These are phyloP conservation scores for Pharmacophagus antenor DNA, from an alignment of 2,888 invertebrate genomes.

Conservation along the genomic window DNA sequence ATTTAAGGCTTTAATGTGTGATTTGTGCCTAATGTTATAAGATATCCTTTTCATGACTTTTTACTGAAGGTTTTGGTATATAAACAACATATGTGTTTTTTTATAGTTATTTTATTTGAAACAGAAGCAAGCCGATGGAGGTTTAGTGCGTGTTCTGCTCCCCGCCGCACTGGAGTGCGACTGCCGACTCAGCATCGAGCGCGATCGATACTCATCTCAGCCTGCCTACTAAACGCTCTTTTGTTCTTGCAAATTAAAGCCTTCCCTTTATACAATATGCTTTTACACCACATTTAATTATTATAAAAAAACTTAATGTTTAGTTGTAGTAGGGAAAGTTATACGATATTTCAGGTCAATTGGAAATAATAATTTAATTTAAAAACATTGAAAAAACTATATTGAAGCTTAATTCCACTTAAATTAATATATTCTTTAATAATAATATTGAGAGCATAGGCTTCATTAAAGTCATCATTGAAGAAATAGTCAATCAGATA, in stretches of 20 bases:
- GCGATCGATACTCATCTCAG: slow-evolving; percentile 68
- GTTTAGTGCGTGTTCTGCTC: slow-evolving; percentile 36
- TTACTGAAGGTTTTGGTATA: background rate
- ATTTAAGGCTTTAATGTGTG: no score
- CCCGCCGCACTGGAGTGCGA: slow-evolving; percentile 39
- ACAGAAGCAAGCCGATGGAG: slow-evolving; percentile 26
- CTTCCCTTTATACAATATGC: slow-evolving; percentile 28
- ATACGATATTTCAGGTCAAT: background rate
- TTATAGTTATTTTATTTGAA: slow-evolving; percentile 21
- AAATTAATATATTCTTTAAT: no score
- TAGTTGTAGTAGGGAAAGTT: background rate
- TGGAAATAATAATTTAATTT: no score
- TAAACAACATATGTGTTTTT: background rate
- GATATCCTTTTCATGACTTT: no score
- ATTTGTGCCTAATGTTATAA: no score
- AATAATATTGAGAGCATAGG: no score
- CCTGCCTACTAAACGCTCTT: slow-evolving; percentile 48
- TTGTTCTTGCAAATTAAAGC: slow-evolving; percentile 46
- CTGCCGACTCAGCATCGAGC: slow-evolving; percentile 62
- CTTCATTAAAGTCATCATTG: no score
- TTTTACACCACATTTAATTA: slow-evolving; percentile 20
- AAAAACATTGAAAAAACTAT: no score
- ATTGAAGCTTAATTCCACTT: no score
- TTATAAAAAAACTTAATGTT: background rate
- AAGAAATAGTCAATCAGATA: no score